Conservation (phyloP, 1,140 invertebrate genomes). For the Drosophila subobscura region DNA sequence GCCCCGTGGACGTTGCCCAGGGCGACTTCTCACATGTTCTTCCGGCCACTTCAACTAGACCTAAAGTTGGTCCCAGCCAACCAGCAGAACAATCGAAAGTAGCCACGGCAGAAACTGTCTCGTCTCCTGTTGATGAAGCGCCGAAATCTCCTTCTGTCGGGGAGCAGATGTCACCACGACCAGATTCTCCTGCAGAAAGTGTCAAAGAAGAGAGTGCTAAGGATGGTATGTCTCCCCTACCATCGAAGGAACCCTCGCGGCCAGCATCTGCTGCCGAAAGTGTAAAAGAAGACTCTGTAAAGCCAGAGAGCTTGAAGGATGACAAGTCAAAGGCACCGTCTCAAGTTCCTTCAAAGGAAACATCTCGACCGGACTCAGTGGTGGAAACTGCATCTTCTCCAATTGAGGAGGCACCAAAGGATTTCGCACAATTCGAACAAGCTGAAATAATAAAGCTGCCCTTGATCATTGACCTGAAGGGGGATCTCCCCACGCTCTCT, state of each 20-base stretch:
- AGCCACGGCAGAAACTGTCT: constrained; percentile 42
- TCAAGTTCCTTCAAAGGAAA: constrained; percentile 46
- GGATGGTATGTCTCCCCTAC: constrained; percentile 5
- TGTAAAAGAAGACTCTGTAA: too few relatives aligned
- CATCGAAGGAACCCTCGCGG: constrained; percentile 30
- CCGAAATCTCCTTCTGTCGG: constrained; percentile 12
- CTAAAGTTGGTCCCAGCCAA: not conserved
- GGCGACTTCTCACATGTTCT: constrained; percentile 49
- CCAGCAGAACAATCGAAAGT: constrained; percentile 39
- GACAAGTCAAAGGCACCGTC: constrained; percentile 40
- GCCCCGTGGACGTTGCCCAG: constrained; percentile 70
- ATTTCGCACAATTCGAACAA: constrained; percentile 7
- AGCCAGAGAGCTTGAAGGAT: not conserved
- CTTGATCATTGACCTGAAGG: constrained; percentile 3
- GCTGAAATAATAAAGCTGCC: not conserved
- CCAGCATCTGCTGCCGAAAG: constrained; percentile 15
- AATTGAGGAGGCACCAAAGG: constrained; percentile 37
- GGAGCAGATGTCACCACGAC: constrained; percentile 23
- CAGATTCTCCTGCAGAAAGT: constrained; percentile 47
- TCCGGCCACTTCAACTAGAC: not conserved
- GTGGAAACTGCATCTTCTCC: constrained; percentile 56
- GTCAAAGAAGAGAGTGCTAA: constrained; percentile 15
- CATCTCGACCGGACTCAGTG: constrained; percentile 51
- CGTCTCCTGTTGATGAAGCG: constrained; percentile 65
- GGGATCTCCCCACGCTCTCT: constrained; percentile 19